A percentile compares a stretch with the other conserved stretches of the same genome.
These are phyloP conservation scores for Stichodactyla helianthus DNA, from an alignment of 64 coral and sea anemone genomes.

Conservation along the genomic window DNA sequence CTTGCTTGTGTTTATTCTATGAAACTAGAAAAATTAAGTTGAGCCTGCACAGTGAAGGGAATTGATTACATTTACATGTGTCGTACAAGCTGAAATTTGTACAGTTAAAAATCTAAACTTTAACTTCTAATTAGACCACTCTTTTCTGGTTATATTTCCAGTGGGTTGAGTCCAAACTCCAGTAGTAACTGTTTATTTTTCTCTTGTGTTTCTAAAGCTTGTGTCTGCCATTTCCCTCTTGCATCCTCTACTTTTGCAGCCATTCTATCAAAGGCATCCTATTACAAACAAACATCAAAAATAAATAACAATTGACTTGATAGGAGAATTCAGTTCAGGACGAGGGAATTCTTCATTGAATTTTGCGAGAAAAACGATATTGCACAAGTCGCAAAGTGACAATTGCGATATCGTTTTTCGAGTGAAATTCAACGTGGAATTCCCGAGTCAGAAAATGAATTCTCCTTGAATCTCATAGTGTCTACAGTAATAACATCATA, in stretches of 20 bases:
- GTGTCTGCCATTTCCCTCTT: conserved; percentile 74
- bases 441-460: no score
- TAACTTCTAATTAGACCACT: background rate
- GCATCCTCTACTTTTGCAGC: conserved; percentile 84
- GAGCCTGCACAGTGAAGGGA: background rate
- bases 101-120: background rate
- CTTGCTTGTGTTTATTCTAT: no score
- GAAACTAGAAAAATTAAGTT: no score
- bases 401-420: no score
- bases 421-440: no score
- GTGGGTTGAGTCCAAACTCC: conserved; percentile 95
- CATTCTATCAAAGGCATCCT: conserved; percentile 94
- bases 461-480: no score
- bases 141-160: conserved; percentile 65
- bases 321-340: no score
- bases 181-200: conserved; percentile 87
- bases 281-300: background rate
- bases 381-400: no score
- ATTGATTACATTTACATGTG: background rate
- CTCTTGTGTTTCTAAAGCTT: conserved; percentile 84
- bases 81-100: background rate
- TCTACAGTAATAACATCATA: no score
- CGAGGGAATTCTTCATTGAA: no score
- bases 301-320: background rate
- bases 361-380: no score